A percentile compares a stretch with the other conserved stretches of the same genome.
Evolutionary conservation across 2,888 invertebrate genomes (phyloP).

Genomic region (Ypsolopha scabrella): DNA sequence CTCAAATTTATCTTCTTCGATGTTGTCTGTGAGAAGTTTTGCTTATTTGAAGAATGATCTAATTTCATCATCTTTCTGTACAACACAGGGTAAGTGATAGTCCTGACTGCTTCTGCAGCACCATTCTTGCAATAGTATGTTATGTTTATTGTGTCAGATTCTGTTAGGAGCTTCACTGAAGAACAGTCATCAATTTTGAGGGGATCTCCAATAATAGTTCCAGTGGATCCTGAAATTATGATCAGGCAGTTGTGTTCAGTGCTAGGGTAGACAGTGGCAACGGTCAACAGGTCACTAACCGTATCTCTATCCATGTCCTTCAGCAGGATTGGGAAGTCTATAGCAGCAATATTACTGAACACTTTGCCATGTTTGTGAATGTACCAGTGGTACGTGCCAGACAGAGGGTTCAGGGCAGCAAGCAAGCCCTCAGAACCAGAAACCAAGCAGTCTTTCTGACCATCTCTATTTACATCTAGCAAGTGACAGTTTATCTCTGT

Average conservation of each 20-base stretch:
- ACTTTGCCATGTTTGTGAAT: constrained; percentile 66
- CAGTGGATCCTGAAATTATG: constrained; percentile 78
- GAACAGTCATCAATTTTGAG: constrained; percentile 70
- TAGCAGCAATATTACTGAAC: constrained; percentile 63
- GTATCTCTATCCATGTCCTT: constrained; percentile 81
- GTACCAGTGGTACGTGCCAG: constrained; percentile 69
- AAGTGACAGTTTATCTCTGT: constrained; percentile 79
- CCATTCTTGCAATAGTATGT: constrained; percentile 72
- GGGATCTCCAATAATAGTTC: constrained; percentile 74
- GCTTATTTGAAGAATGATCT: constrained; percentile 27
- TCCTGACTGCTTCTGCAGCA: constrained; percentile 64
- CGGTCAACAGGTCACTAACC: constrained; percentile 76
- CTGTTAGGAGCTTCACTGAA: constrained; percentile 67
- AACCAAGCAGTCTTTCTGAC: constrained; percentile 80
- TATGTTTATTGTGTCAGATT: constrained; percentile 57
- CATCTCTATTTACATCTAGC: constrained; percentile 79
- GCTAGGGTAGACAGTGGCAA: constrained; percentile 62
- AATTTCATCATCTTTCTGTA: constrained; percentile 41
- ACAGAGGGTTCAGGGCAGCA: constrained; percentile 64
- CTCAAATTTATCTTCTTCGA: constrained; percentile 63
- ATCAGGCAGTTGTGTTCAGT: constrained; percentile 72
- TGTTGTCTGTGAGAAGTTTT: constrained; percentile 33
- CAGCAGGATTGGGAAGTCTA: constrained; percentile 78
- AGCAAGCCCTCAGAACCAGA: constrained; percentile 75
- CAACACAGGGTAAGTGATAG: constrained; percentile 39